A percentile compares a stretch with the other conserved stretches of the same genome.
Conservation (phyloP, 2,888 invertebrate species). For the Drosophila eohydei region DNA sequence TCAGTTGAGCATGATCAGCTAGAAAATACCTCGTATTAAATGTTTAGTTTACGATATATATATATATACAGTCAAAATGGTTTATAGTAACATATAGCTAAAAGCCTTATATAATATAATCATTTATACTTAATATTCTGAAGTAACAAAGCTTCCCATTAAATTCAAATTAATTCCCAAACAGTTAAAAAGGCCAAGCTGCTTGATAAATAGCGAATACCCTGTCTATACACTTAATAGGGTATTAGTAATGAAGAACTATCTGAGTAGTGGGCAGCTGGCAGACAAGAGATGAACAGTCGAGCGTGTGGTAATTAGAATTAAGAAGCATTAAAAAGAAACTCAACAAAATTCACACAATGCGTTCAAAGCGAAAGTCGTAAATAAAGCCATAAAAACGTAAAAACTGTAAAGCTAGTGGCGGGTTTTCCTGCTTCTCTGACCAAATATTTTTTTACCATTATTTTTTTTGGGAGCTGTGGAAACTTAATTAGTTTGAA, state of each 20-base stretch:
- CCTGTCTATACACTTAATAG: not conserved
- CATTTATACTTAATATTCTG: too few relatives aligned
- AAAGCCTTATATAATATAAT: too few relatives aligned
- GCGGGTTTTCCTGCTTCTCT: slow-evolving; percentile 35
- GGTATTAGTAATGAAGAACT: slow-evolving; percentile 36
- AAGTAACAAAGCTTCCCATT: too few relatives aligned
- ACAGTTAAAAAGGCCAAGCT: not conserved
- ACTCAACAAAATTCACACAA: slow-evolving; percentile 71
- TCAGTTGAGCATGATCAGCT: not conserved
- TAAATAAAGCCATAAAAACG: slow-evolving; percentile 75
- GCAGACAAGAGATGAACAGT: slow-evolving; percentile 60
- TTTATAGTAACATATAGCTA: too few relatives aligned
- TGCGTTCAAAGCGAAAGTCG: slow-evolving; percentile 61
- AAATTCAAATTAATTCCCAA: too few relatives aligned
- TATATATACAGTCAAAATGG: too few relatives aligned
- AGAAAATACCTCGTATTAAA: slow-evolving; percentile 3
- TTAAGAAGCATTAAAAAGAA: slow-evolving; percentile 76
- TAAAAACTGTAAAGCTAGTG: slow-evolving; percentile 67
- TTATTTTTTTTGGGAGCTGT: slow-evolving; percentile 41
- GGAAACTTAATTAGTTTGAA: slow-evolving; percentile 76
- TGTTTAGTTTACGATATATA: too few relatives aligned
- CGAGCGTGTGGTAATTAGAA: slow-evolving; percentile 76
- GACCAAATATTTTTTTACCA: not conserved
- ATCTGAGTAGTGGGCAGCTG: slow-evolving; percentile 42
- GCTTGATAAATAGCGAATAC: not conserved